These are phyloP conservation scores for Plecturocebus donacophilus DNA, from an alignment of 2,113 vertebrate genomes.

Conservation along the genomic window DNA sequence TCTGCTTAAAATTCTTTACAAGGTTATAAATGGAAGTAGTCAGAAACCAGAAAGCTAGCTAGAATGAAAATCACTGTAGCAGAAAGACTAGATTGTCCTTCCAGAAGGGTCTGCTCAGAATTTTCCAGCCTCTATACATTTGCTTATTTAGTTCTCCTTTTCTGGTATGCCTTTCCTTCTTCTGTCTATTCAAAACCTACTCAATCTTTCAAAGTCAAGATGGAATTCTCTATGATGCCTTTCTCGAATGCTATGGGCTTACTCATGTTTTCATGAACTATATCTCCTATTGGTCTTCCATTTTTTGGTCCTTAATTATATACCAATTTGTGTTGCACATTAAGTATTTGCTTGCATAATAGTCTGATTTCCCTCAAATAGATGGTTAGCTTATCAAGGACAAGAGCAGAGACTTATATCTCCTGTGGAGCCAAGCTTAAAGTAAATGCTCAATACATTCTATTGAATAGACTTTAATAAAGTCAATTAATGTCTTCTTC, in stretches of 20 bases:
- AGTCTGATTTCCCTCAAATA: neutral
- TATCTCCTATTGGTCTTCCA: neutral
- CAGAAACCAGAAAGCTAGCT: neutral
- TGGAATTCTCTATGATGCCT: neutral
- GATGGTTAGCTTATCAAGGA: neutral
- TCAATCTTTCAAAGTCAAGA: neutral
- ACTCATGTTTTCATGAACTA: neutral
- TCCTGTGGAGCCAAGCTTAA: neutral
- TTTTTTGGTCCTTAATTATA: neutral
- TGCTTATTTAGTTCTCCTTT: neutral
- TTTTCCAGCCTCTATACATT: neutral
- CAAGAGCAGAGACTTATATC: neutral
- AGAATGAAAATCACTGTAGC: neutral
- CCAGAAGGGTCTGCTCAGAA: neutral
- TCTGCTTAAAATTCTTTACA: neutral
- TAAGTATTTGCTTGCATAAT: neutral
- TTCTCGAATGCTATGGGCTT: neutral
- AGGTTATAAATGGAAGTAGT: constrained; percentile 1
- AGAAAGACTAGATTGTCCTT: neutral
- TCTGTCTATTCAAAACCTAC: neutral
- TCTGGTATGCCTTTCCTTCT: neutral
- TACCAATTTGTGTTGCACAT: neutral
- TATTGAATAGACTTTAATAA: neutral
- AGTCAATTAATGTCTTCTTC: neutral
- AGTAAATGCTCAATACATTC: neutral